These are phyloP conservation scores for Argyrosomus regius DNA, from an alignment of 2,797 vertebrate species.

Conservation along the genomic window DNA sequence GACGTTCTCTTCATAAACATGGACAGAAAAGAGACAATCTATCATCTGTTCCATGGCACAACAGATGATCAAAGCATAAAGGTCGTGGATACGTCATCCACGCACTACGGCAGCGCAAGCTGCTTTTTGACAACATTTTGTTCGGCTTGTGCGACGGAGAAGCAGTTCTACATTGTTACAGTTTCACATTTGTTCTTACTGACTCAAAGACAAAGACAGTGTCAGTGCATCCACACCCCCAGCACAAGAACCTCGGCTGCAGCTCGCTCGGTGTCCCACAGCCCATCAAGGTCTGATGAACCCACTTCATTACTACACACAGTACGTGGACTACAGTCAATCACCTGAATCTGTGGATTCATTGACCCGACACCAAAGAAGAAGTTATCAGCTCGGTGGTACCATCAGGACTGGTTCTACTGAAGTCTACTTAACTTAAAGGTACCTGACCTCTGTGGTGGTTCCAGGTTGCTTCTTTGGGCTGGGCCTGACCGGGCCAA, in stretches of 20 bases:
- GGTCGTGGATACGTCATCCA: constrained; percentile 74
- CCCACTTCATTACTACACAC: too few species aligned
- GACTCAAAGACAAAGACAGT: constrained; percentile 32
- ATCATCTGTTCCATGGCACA: constrained; percentile 75
- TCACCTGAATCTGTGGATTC: too few species aligned
- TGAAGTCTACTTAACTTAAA: not conserved
- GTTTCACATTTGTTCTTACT: constrained; percentile 13
- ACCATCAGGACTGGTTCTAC: too few species aligned
- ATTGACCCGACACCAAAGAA: too few species aligned
- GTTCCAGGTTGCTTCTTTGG: not conserved
- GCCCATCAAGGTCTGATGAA: too few species aligned
- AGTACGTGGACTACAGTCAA: too few species aligned
- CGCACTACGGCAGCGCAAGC: constrained; percentile 59
- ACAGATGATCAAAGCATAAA: constrained; percentile 72
- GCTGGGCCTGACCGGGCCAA: not conserved
- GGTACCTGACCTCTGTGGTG: not conserved
- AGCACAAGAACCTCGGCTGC: not conserved
- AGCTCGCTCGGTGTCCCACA: not conserved
- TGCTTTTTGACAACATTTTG: constrained; percentile 63
- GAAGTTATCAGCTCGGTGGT: too few species aligned
- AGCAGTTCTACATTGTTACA: constrained; percentile 76
- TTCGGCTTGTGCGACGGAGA: constrained; percentile 85
- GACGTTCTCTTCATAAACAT: constrained; percentile 29
- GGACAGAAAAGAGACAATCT: constrained; percentile 38
- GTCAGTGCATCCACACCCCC: constrained; percentile 46